These are phyloP conservation scores for Oryctolagus cuniculus DNA, from an alignment of 2,113 vertebrate genomes.

Conservation along the genomic window mOryCun1.1 NC_091438.1:63740501-63741000, in stretches of 20 bases:
- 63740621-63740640: constrained; percentile 73
- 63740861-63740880: constrained; percentile 53
- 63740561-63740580: constrained; percentile 84
- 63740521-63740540: constrained; percentile 80
- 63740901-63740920: background rate
- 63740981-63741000: background rate
- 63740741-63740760: constrained; percentile 62
- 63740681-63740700: background rate
- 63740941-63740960: background rate
- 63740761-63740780: constrained; percentile 76
- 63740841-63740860: constrained; percentile 67
- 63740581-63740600: constrained; percentile 82
- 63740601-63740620: constrained; percentile 69
- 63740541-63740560: constrained; percentile 80
- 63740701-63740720: constrained; percentile 44
- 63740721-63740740: constrained; percentile 72
- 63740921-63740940: constrained; percentile 27
- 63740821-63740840: constrained; percentile 76
- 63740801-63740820: constrained; percentile 48
- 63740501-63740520: constrained; percentile 85
- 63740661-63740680: constrained; percentile 61
- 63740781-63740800: constrained; percentile 52
- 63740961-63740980: background rate
- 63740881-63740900: constrained; percentile 35
- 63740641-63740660: constrained; percentile 53